These are phyloP conservation scores for Rhizomys pruinosus DNA, from an alignment of 2,113 vertebrate genomes.

Conservation along the genomic window DNA sequence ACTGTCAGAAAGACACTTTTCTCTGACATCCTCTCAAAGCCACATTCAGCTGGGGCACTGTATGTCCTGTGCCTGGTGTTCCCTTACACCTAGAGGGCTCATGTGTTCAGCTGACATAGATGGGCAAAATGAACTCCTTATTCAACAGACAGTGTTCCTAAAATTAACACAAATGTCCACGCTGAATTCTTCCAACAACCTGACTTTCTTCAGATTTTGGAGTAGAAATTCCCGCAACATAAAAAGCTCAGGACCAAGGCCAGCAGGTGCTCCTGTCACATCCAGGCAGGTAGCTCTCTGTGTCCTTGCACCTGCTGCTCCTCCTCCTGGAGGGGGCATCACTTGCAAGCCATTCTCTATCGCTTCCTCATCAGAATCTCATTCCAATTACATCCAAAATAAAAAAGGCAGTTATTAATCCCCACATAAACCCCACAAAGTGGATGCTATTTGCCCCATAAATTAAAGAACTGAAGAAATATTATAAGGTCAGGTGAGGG, in stretches of 20 bases:
- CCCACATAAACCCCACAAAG: background rate
- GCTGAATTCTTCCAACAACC: background rate
- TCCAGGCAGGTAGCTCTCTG: background rate
- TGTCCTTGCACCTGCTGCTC: background rate
- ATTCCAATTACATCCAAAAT: slow-evolving; percentile 27
- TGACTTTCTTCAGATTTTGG: background rate
- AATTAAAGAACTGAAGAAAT: background rate
- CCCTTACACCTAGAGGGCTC: background rate
- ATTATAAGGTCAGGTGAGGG: background rate
- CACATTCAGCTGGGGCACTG: background rate
- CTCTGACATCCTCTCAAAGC: background rate
- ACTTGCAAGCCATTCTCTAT: background rate
- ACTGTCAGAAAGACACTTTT: background rate
- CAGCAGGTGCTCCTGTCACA: background rate
- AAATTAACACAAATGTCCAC: background rate
- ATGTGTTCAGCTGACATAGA: background rate
- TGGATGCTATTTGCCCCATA: background rate
- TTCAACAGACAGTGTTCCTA: background rate
- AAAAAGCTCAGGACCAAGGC: background rate
- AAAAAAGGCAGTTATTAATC: slow-evolving; percentile 19
- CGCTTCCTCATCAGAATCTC: background rate
- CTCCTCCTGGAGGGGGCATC: background rate
- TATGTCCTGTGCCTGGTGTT: background rate
- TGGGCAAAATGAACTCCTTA: background rate
- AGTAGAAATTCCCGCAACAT: slow-evolving; percentile 30